These are phyloP conservation scores for Anableps anableps DNA, from an alignment of 2,797 vertebrate species.

Conservation along the genomic window DNA sequence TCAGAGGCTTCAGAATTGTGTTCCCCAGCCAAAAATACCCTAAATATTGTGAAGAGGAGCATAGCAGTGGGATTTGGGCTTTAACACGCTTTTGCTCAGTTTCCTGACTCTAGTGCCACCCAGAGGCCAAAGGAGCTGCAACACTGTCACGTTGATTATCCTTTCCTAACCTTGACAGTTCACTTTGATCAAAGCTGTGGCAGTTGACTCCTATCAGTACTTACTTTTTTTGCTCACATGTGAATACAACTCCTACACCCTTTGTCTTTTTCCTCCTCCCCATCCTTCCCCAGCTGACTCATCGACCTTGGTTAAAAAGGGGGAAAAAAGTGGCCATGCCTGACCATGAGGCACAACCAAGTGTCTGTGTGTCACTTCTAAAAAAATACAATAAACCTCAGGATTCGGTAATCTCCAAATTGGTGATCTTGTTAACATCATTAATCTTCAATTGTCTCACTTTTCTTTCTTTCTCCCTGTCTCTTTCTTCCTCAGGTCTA, in stretches of 20 bases:
- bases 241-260: constrained; percentile 21
- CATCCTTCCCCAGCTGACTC: background rate
- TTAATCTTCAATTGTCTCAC: constrained; percentile 62
- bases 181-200: constrained; percentile 30
- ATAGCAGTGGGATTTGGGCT: background rate
- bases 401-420: constrained; percentile 41
- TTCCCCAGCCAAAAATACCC: background rate
- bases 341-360: constrained; percentile 14
- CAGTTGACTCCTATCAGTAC: constrained; percentile 27
- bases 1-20: background rate
- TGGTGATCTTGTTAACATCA: constrained; percentile 49
- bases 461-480: constrained; percentile 49
- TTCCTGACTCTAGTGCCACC: constrained; percentile 55
- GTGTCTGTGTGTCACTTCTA: constrained; percentile 20
- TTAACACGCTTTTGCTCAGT: background rate
- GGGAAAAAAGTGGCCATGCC: background rate
- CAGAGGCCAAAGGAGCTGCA: constrained; percentile 46
- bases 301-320: constrained; percentile 40
- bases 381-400: constrained; percentile 12
- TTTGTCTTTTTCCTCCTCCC: constrained; percentile 10
- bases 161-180: constrained; percentile 35
- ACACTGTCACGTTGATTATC: constrained; percentile 30
- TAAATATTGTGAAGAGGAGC: background rate
- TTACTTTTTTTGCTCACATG: constrained; percentile 33
- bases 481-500: constrained; percentile 86